A percentile compares a stretch with the other conserved stretches of the same genome.
phyloP scores from a whole-genome alignment of 1,140 invertebrate species.

The Drosophila pseudoobscura region DNA sequence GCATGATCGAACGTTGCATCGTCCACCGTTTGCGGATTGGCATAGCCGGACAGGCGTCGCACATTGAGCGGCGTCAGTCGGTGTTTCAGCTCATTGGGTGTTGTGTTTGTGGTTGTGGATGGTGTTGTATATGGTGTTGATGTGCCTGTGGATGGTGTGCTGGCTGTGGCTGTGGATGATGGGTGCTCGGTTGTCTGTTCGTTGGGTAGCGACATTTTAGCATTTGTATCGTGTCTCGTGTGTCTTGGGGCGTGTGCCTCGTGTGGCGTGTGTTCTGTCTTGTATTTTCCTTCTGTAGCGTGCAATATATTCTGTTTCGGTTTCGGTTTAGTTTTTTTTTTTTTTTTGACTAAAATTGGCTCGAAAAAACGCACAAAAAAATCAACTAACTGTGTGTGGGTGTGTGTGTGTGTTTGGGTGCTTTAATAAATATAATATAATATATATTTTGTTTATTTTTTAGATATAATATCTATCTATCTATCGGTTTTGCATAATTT shows the following conservation, averaged over 20 bases:
- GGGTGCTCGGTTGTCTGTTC: constrained; percentile 56
- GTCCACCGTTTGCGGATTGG: constrained; percentile 46
- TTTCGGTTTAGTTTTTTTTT: too few relatives aligned
- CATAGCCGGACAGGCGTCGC: constrained; percentile 60
- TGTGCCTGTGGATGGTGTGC: constrained; percentile 27
- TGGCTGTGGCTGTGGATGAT: constrained; percentile 26
- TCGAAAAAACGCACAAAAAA: constrained; percentile 22
- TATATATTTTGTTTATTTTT: constrained; percentile 18
- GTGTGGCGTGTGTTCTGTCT: constrained; percentile 20
- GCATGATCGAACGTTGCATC: constrained; percentile 11
- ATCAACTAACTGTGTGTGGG: constrained; percentile 20
- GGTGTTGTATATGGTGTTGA: constrained; percentile 34
- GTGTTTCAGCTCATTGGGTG: constrained; percentile 71
- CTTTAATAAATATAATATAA: constrained; percentile 34
- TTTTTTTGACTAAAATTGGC: neutral
- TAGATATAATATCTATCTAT: constrained; percentile 19
- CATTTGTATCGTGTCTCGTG: constrained; percentile 51
- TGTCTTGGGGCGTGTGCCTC: neutral
- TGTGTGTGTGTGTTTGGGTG: constrained; percentile 13
- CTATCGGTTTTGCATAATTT: constrained; percentile 51
- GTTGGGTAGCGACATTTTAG: constrained; percentile 70
- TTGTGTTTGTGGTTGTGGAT: constrained; percentile 26
- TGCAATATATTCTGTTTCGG: constrained; percentile 25
- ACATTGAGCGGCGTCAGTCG: constrained; percentile 67
- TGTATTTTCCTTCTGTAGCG: neutral